phyloP scores from a whole-genome alignment of 2,113 vertebrate genomes.

The Engystomops pustulosus region DNA sequence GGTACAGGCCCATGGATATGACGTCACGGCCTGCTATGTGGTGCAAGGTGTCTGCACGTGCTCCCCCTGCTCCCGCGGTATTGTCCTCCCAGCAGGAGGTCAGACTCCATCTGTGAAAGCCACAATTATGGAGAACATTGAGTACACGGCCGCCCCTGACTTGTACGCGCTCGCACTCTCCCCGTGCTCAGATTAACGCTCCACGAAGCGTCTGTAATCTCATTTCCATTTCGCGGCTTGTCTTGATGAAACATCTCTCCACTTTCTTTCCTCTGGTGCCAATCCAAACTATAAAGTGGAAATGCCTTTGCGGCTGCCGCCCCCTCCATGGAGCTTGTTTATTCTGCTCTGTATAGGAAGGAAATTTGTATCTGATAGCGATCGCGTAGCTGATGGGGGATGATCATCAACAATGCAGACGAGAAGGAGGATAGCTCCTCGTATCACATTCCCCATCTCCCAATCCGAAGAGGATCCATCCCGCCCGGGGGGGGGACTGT shows the following conservation, averaged over 20 bases:
- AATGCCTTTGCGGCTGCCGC: background rate
- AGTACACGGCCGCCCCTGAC: background rate
- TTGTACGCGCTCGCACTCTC: background rate
- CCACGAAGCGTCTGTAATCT: slow-evolving; percentile 19
- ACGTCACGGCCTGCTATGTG: too few relatives aligned
- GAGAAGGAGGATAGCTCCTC: slow-evolving; percentile 17
- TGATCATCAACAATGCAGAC: slow-evolving; percentile 18
- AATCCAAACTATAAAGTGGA: background rate
- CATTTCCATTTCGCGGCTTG: slow-evolving; percentile 26
- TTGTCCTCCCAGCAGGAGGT: too few relatives aligned
- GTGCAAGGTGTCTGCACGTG: too few relatives aligned
- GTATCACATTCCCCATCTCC: slow-evolving; percentile 31
- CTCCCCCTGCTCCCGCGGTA: too few relatives aligned
- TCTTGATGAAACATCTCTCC: slow-evolving; percentile 31
- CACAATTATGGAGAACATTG: background rate
- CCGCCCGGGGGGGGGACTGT: too few relatives aligned
- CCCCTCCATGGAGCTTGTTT: background rate
- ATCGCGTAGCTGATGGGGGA: slow-evolving; percentile 17
- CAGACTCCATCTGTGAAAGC: too few relatives aligned
- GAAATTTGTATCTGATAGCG: slow-evolving; percentile 35
- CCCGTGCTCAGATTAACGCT: background rate
- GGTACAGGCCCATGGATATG: too few relatives aligned
- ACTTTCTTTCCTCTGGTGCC: background rate
- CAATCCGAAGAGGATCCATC: too few relatives aligned
- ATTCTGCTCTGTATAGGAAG: slow-evolving; percentile 27